Evolutionary conservation across 2,888 invertebrate species (phyloP).

Genomic region (Nudaria mundana): DNA sequence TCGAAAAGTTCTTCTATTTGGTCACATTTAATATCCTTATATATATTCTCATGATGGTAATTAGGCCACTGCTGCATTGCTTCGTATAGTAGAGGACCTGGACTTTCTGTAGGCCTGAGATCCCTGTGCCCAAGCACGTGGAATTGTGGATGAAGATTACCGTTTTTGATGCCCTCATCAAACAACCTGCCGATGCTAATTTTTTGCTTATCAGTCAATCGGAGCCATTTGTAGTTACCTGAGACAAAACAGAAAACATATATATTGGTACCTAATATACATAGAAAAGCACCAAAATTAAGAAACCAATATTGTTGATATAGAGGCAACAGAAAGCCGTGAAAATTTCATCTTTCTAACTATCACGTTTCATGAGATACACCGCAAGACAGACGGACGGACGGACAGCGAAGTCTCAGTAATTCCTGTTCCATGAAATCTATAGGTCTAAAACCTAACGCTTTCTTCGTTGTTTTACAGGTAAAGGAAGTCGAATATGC

Average conservation of each 20-base stretch:
- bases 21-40: background rate
- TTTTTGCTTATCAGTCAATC: background rate
- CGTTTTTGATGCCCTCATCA: background rate
- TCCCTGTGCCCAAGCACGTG: background rate
- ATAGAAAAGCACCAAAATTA: no score
- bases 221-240: background rate
- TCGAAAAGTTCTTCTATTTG: background rate
- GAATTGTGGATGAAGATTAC: background rate
- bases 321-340: no score
- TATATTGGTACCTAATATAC: background rate
- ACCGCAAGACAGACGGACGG: no score
- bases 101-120: background rate
- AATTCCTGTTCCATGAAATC: no score
- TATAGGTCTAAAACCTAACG: no score
- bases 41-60: background rate
- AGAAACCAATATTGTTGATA: background rate
- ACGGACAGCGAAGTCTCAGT: no score
- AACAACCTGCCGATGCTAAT: background rate
- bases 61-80: background rate
- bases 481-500: no score
- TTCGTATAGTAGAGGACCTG: background rate
- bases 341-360: no score
- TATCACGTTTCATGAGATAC: no score
- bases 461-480: no score
- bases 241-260: background rate